Evolutionary conservation across 1,140 invertebrate species (phyloP).

Genomic region (Campoletis sonorensis): DNA sequence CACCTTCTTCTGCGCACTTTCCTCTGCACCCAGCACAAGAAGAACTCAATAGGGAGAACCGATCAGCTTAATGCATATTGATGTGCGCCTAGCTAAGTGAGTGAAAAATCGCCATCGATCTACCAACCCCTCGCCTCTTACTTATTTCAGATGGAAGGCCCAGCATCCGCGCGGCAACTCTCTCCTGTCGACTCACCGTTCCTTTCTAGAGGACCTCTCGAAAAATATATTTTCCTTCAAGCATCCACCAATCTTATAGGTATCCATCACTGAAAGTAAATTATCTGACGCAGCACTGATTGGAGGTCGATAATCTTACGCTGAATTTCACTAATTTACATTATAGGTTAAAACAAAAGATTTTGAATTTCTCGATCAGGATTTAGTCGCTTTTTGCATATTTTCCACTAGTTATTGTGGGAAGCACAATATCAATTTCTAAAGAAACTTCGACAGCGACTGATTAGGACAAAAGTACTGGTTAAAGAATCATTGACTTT

Average conservation of each 20-base stretch:
- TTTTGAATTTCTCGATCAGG: too few species aligned
- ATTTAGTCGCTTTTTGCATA: too few species aligned
- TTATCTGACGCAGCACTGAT: too few species aligned
- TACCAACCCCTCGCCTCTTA: slow-evolving; percentile 53
- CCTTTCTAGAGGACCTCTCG: neutral
- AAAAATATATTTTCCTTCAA: slow-evolving; percentile 2
- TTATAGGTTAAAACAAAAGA: too few species aligned
- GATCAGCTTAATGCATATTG: slow-evolving; percentile 77
- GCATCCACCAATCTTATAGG: neutral
- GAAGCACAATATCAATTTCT: too few species aligned
- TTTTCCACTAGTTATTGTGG: too few species aligned
- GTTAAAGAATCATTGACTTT: neutral
- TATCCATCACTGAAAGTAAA: too few species aligned
- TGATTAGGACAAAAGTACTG: too few species aligned
- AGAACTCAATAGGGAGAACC: slow-evolving; percentile 72
- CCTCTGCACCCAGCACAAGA: slow-evolving; percentile 45
- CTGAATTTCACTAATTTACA: too few species aligned
- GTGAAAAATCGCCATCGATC: slow-evolving; percentile 77
- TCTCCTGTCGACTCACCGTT: slow-evolving; percentile 11
- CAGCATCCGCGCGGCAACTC: slow-evolving; percentile 25
- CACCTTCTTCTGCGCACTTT: slow-evolving; percentile 51
- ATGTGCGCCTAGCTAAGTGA: slow-evolving; percentile 74
- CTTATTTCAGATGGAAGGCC: neutral
- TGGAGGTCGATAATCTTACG: too few species aligned
- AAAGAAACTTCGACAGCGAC: too few species aligned